Evolutionary conservation across 2,888 invertebrate species (phyloP).

Genomic region (Neria commutata): DNA sequence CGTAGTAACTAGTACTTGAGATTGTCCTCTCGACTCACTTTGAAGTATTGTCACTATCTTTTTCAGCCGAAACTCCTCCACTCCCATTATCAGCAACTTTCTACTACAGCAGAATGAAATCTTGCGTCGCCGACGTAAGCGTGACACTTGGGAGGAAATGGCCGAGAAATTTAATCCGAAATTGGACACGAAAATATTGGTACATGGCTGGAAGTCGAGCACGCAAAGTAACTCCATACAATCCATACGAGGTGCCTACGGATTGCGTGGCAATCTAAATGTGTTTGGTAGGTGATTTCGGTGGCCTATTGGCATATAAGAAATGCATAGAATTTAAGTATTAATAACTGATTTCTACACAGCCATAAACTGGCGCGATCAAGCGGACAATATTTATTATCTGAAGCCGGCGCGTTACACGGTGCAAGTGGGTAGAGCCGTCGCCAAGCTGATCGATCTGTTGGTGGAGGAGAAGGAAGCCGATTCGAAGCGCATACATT

Average conservation of each 20-base stretch:
- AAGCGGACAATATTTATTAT: constrained; percentile 59
- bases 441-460: constrained; percentile 57
- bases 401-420: constrained; percentile 57
- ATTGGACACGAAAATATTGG: constrained; percentile 58
- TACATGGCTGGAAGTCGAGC: constrained; percentile 61
- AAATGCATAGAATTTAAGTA: too few relatives aligned
- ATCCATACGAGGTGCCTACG: constrained; percentile 58
- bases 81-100: constrained; percentile 41
- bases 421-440: constrained; percentile 56
- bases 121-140: constrained; percentile 42
- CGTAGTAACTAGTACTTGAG: too few relatives aligned
- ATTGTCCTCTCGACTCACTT: too few relatives aligned
- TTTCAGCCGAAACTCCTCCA: constrained; percentile 39
- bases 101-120: constrained; percentile 43
- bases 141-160: constrained; percentile 58
- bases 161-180: constrained; percentile 54
- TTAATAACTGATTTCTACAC: too few relatives aligned
- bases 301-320: too few relatives aligned
- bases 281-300: constrained; percentile 52
- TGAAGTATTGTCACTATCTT: too few relatives aligned
- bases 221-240: constrained; percentile 58
- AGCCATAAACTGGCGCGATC: constrained; percentile 60
- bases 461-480: constrained; percentile 55
- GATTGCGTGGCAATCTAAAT: constrained; percentile 51
- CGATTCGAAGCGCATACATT: constrained; percentile 53